Percentiles rank a stretch among this genome's conserved stretches.
phyloP scores from a whole-genome alignment of 1,140 invertebrate genomes.

The Heliconius hewitsoni region DNA sequence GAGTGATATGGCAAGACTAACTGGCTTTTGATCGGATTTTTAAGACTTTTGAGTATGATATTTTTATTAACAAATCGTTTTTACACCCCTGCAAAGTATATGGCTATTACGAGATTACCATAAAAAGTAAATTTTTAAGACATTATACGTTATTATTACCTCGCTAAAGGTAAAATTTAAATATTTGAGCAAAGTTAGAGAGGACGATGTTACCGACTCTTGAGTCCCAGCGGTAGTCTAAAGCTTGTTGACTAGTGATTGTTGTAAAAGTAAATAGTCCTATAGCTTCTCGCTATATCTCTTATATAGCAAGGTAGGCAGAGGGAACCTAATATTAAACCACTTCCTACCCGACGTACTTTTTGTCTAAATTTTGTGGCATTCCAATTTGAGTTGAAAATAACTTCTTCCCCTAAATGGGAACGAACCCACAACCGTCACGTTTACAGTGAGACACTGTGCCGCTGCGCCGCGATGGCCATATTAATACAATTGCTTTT shows the following conservation, averaged over 20 bases:
- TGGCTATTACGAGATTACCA: background rate
- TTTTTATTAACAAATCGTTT: background rate
- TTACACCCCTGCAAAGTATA: background rate
- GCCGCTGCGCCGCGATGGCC: no score
- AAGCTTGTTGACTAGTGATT: background rate
- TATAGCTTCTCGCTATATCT: background rate
- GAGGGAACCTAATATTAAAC: no score
- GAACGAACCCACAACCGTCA: no score
- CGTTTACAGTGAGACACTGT: no score
- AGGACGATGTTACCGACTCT: background rate
- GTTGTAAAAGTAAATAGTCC: background rate
- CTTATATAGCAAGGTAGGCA: no score
- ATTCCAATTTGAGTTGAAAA: no score
- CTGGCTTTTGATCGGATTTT: no score
- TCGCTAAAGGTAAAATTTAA: constrained; percentile 10
- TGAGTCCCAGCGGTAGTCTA: background rate
- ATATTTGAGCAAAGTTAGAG: background rate
- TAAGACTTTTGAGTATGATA: background rate
- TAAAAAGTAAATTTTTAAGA: constrained; percentile 1
- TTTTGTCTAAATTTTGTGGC: no score
- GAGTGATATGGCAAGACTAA: no score
- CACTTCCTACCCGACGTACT: no score
- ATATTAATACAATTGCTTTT: no score
- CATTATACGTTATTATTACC: background rate
- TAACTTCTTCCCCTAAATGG: no score